Conservation (phyloP, 1,140 invertebrate species). For the Penaeus chinensis region DNA sequence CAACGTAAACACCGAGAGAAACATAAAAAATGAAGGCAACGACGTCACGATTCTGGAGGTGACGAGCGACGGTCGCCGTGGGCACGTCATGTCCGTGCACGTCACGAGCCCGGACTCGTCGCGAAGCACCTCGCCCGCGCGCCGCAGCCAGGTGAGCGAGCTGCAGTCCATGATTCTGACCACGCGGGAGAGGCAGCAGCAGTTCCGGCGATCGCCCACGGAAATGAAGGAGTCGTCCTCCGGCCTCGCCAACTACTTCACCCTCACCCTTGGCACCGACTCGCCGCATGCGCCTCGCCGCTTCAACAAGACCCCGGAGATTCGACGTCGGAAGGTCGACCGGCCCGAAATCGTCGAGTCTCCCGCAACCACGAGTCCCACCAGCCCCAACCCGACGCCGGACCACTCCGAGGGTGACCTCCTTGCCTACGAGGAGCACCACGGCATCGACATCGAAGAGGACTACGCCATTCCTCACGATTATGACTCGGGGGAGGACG, state of each 20-base stretch:
- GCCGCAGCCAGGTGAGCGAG: constrained; percentile 58
- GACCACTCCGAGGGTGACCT: constrained; percentile 62
- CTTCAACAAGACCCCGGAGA: constrained; percentile 62
- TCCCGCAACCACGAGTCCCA: constrained; percentile 32
- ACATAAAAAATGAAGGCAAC: constrained; percentile 60
- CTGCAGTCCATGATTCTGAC: constrained; percentile 61
- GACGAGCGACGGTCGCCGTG: constrained; percentile 56
- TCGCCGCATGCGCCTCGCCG: constrained; percentile 60
- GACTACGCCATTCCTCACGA: constrained; percentile 38
- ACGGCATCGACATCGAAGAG: constrained; percentile 41
- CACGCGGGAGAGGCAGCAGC: constrained; percentile 50
- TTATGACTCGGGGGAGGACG: constrained; percentile 50
- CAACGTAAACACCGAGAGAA: constrained; percentile 28
- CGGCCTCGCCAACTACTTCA: constrained; percentile 64
- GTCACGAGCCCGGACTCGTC: constrained; percentile 64
- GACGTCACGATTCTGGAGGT: constrained; percentile 64
- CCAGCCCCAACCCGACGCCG: constrained; percentile 40
- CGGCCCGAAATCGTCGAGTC: constrained; percentile 46
- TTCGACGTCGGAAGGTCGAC: constrained; percentile 53
- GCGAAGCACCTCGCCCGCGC: constrained; percentile 56
- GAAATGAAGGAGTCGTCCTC: constrained; percentile 61
- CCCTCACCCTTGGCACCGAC: constrained; percentile 60
- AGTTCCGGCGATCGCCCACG: constrained; percentile 56
- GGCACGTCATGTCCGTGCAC: constrained; percentile 64
- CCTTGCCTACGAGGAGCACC: constrained; percentile 58